phyloP scores from a whole-genome alignment of 1,140 invertebrate genomes.

The Adelges cooleyi region DNA sequence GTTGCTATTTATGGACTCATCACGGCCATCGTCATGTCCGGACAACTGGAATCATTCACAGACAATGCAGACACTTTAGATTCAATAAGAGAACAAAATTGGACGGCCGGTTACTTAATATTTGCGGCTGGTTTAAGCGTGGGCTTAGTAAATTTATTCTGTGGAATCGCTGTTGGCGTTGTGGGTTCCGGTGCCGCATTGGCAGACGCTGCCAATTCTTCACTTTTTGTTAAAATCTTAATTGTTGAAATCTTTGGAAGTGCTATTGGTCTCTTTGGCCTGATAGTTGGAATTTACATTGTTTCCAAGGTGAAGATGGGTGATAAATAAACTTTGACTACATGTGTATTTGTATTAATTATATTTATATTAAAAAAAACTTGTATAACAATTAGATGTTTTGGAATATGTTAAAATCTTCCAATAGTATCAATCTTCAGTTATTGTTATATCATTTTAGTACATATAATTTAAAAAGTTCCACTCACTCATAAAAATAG shows the following conservation, averaged over 20 bases:
- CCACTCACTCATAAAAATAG: no score
- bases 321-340: constrained; percentile 39
- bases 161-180: constrained; percentile 90
- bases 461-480: no score
- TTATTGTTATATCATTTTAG: no score
- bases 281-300: constrained; percentile 97
- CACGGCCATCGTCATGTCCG: constrained; percentile 89
- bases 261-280: constrained; percentile 93
- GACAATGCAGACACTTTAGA: constrained; percentile 33
- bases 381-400: no score
- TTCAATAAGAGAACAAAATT: constrained; percentile 46
- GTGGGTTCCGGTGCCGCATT: constrained; percentile 92
- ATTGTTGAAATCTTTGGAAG: constrained; percentile 98
- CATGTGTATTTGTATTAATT: no score
- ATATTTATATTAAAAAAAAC: no score
- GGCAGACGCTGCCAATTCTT: constrained; percentile 87
- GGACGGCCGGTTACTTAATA: constrained; percentile 78
- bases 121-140: constrained; percentile 92
- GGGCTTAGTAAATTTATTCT: constrained; percentile 87
- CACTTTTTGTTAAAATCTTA: constrained; percentile 92
- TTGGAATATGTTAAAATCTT: no score
- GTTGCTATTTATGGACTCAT: constrained; percentile 98
- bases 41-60: constrained; percentile 42
- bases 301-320: constrained; percentile 55
- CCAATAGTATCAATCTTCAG: no score